These are phyloP conservation scores for Pelobates cultripes DNA, from an alignment of 2,797 vertebrate genomes.

Conservation along the genomic window DNA sequence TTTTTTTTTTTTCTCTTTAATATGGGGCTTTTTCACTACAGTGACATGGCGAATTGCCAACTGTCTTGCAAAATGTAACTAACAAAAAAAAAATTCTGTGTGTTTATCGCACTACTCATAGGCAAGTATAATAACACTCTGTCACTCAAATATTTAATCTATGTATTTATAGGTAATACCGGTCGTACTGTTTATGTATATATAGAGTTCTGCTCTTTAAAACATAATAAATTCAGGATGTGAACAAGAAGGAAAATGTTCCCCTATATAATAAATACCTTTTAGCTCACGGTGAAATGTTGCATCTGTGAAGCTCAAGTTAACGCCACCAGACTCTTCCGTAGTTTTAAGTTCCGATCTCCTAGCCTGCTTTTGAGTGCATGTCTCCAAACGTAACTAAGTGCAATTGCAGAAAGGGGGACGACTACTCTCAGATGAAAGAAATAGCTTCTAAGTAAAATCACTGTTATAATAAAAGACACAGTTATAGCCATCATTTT, in stretches of 20 bases:
- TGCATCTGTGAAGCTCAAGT: slow-evolving; percentile 39
- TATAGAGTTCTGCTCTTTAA: no score
- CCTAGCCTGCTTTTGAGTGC: slow-evolving; percentile 25
- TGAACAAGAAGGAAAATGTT: no score
- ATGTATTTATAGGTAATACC: no score
- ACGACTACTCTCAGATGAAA: slow-evolving; percentile 24
- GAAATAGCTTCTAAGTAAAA: slow-evolving; percentile 27
- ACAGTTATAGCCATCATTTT: slow-evolving; percentile 26
- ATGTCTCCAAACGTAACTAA: slow-evolving; percentile 45
- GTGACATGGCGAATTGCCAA: no score
- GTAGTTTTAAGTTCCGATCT: slow-evolving; percentile 58
- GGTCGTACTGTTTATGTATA: no score
- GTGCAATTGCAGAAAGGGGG: slow-evolving; percentile 24
- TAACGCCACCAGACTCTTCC: slow-evolving; percentile 47
- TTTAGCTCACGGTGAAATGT: not conserved
- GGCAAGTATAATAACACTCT: no score
- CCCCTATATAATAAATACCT: no score
- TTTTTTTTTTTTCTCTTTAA: not conserved
- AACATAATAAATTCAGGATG: no score
- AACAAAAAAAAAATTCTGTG: no score
- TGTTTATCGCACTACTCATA: no score
- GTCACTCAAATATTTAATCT: no score
- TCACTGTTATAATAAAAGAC: slow-evolving; percentile 22
- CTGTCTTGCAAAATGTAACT: no score
- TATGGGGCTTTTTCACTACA: not conserved